A percentile compares a stretch with the other conserved stretches of the same genome.
Evolutionary conservation across 2,888 invertebrate species (phyloP).

Genomic region (Philopedon plagiatum): DNA sequence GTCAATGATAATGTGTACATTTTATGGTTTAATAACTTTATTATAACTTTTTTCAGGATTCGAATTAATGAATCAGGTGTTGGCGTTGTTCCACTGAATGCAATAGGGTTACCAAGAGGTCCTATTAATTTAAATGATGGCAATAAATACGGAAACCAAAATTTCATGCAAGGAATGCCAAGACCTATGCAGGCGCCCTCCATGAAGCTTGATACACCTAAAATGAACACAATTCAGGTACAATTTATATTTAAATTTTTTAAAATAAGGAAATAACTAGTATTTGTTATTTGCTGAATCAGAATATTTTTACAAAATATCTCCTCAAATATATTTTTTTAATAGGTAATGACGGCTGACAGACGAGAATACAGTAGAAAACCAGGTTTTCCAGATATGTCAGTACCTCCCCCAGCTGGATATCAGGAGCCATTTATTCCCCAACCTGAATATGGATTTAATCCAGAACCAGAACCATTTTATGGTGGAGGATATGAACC

Average conservation of each 20-base stretch:
- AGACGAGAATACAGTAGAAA: conserved; percentile 87
- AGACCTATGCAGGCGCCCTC: conserved; percentile 64
- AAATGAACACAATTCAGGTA: conserved; percentile 90
- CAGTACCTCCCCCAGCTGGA: conserved; percentile 73
- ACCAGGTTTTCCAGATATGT: conserved; percentile 76
- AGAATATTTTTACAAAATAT: no score
- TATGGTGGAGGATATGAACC: conserved; percentile 75
- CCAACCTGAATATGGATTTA: conserved; percentile 68
- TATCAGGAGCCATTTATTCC: conserved; percentile 66
- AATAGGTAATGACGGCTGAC: conserved; percentile 90
- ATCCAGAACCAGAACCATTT: conserved; percentile 73
- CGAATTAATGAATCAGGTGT: conserved; percentile 88
- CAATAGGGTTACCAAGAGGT: conserved; percentile 66
- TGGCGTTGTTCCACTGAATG: conserved; percentile 72
- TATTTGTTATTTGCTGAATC: no score
- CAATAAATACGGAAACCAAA: conserved; percentile 70
- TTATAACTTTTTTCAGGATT: conserved; percentile 73
- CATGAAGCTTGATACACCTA: conserved; percentile 72
- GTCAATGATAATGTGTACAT: no score
- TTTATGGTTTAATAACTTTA: no score
- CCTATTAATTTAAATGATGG: conserved; percentile 76
- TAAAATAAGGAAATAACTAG: neutral
- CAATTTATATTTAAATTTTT: conserved; percentile 20
- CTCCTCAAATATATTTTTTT: no score
- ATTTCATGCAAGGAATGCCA: conserved; percentile 27